These are phyloP conservation scores for Ptychochromis oligacanthus DNA, from an alignment of 2,113 vertebrate species.

Conservation along the genomic window DNA sequence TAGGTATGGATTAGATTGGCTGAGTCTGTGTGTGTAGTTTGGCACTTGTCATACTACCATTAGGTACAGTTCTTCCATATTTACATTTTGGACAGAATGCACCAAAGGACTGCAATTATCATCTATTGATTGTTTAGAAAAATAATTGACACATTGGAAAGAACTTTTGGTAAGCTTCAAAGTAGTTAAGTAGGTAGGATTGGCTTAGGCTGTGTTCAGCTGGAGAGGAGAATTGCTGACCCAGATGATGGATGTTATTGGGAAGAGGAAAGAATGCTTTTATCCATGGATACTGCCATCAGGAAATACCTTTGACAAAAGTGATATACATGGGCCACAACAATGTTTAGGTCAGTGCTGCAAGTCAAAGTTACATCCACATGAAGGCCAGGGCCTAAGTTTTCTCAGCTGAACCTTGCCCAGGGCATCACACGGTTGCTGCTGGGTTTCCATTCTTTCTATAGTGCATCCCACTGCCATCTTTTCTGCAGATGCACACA, in stretches of 20 bases:
- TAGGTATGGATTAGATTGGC: constrained; percentile 5
- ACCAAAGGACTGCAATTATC: neutral
- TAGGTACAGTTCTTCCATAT: neutral
- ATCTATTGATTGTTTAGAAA: neutral
- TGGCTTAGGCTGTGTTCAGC: too few relatives aligned
- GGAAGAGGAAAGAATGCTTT: neutral
- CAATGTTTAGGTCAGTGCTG: neutral
- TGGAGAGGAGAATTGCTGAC: neutral
- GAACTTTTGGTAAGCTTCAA: neutral
- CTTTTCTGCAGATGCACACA: neutral
- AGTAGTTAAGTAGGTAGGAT: neutral
- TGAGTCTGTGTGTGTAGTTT: neutral
- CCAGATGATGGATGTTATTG: neutral
- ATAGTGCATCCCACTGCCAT: neutral
- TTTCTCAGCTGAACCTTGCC: neutral
- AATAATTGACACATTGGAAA: neutral
- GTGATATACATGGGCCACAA: neutral
- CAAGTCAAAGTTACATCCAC: neutral
- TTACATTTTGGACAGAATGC: neutral
- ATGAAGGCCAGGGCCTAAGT: neutral
- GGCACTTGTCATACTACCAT: neutral
- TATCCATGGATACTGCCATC: neutral
- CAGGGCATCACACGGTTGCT: neutral
- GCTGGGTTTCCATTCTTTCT: neutral
- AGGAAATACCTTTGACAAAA: constrained; percentile 1